These are phyloP conservation scores for Idaea biselata DNA, from an alignment of 2,888 invertebrate genomes.

Conservation along the genomic window DNA sequence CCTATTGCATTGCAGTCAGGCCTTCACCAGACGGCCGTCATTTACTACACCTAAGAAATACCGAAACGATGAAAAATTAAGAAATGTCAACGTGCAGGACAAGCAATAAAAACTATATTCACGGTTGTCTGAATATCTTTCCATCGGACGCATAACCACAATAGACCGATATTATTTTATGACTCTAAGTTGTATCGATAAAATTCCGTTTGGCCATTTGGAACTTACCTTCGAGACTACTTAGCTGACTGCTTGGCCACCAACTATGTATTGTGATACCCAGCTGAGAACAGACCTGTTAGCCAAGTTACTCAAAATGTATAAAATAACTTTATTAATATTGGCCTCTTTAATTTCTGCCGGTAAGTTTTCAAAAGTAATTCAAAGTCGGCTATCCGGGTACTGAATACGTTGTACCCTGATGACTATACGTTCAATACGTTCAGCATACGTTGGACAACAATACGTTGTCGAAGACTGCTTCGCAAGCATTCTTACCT, in stretches of 20 bases:
- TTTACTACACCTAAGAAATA: too few species aligned
- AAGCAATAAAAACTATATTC: conserved; percentile 58
- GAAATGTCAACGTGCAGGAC: neutral
- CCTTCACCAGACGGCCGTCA: too few species aligned
- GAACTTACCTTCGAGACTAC: conserved; percentile 19
- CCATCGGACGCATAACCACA: conserved; percentile 57
- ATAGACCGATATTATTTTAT: conserved; percentile 61
- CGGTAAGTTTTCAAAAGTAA: conserved; percentile 16
- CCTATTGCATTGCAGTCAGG: too few species aligned
- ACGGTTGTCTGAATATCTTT: conserved; percentile 64
- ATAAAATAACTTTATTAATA: conserved; percentile 14
- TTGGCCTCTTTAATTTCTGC: conserved; percentile 15
- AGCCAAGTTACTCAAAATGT: conserved; percentile 17
- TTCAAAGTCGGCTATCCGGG: neutral
- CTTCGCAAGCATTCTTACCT: too few species aligned
- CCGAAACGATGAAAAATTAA: neutral
- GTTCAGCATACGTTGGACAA: too few species aligned
- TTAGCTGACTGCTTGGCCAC: conserved; percentile 11
- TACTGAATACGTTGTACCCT: too few species aligned
- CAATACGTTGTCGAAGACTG: too few species aligned
- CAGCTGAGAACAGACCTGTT: conserved; percentile 8
- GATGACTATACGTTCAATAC: too few species aligned
- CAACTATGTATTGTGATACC: conserved; percentile 8
- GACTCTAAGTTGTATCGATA: conserved; percentile 43
- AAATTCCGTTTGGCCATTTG: conserved; percentile 37